Percentiles rank a stretch among this genome's conserved stretches.
Conservation (phyloP, 2,797 vertebrate species). For the Ptychobarbus kaznakovi region DNA sequence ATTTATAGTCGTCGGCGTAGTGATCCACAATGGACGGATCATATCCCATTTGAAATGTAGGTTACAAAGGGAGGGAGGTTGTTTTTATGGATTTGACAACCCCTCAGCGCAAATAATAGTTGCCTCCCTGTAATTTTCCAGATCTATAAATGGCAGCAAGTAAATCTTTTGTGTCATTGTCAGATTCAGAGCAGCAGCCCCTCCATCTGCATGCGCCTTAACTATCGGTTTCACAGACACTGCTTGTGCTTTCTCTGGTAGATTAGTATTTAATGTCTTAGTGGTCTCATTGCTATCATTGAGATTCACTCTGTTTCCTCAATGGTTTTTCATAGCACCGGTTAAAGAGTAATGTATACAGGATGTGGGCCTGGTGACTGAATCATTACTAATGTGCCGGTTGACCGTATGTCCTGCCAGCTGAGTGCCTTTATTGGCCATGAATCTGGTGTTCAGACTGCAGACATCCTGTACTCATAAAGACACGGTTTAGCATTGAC, state of each 20-base stretch:
- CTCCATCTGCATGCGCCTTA: constrained; percentile 30
- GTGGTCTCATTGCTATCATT: constrained; percentile 26
- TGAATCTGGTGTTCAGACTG: constrained; percentile 8
- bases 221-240: constrained; percentile 17
- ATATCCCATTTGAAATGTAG: constrained; percentile 56
- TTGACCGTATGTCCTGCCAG: neutral
- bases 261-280: constrained; percentile 33
- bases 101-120: constrained; percentile 53
- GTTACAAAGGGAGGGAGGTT: constrained; percentile 48
- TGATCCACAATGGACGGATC: constrained; percentile 47
- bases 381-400: constrained; percentile 21
- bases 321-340: constrained; percentile 13
- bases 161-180: constrained; percentile 50
- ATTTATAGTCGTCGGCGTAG: constrained; percentile 49
- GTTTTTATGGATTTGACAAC: constrained; percentile 51
- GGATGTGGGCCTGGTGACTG: constrained; percentile 13
- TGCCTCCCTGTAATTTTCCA: constrained; percentile 59
- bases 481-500: constrained; percentile 3
- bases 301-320: neutral
- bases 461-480: constrained; percentile 32
- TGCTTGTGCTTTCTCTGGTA: constrained; percentile 21
- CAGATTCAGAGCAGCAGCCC: constrained; percentile 21
- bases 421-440: constrained; percentile 28
- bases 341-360: constrained; percentile 31
- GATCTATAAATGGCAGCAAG: constrained; percentile 55